A percentile compares a stretch with the other conserved stretches of the same genome.
These are phyloP conservation scores for Diglossa cyanea DNA, from an alignment of 2,797 vertebrate genomes.

Conservation along the genomic window DNA sequence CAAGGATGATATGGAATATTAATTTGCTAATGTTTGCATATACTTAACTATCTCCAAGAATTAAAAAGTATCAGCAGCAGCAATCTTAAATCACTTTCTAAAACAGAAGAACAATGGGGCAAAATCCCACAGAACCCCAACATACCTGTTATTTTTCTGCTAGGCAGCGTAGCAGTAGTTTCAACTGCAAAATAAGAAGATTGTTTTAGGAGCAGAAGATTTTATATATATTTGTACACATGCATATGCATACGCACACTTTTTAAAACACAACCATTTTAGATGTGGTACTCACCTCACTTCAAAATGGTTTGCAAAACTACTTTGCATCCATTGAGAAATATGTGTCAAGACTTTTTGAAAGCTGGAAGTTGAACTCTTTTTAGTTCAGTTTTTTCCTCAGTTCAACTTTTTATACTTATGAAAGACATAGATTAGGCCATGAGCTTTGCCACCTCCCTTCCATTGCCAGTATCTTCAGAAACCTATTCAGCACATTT, in stretches of 20 bases:
- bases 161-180: not conserved
- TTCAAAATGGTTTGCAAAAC: not conserved
- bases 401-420: not conserved
- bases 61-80: not conserved
- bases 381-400: not conserved
- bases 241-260: fast-evolving
- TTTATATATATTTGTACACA: not conserved
- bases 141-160: not conserved
- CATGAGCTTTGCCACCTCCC: not conserved
- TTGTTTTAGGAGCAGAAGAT: not conserved
- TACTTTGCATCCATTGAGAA: not conserved
- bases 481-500: not conserved
- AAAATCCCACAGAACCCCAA: not conserved
- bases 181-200: slow-evolving; percentile 25
- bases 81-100: not conserved
- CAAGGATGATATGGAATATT: not conserved
- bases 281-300: not conserved
- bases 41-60: not conserved
- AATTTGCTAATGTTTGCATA: not conserved
- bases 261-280: not conserved
- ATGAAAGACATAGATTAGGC: not conserved
- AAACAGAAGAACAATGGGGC: not conserved
- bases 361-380: not conserved
- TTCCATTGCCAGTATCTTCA: not conserved
- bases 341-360: not conserved